Base-by-base conservation (phyloP, 2,113 vertebrate species). In the Cheilinus undulatus region DNA sequence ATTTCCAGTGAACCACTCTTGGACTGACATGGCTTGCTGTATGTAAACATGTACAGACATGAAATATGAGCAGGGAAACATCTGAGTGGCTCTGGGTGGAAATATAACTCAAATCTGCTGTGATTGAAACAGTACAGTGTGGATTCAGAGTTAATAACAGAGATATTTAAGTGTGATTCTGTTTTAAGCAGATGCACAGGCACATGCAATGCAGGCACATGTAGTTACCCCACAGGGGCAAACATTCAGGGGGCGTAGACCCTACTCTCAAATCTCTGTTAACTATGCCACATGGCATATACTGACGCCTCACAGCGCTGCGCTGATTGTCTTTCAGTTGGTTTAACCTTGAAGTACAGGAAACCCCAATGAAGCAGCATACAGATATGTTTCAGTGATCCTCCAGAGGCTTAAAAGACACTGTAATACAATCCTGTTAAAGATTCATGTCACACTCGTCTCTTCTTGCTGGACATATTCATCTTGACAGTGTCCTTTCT, bases 151-250 rank as follows among this genome's bases (percentile, higher is more conserved):
- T 58, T 19, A 17, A 40, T 43, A 22, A 62, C 11, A 58, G 49
- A 48, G 15, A 5, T 76, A 19, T 42, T 19, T 17, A 15, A 17
- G 14, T 19, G 62, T 43, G 27, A 36, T 48, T 54, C 20, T 46
- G 9, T 56, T 84, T 67, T 69, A 69, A 80, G 61, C 42, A 78
- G 81, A 84, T 69, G 62, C 52, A 73, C 77, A 86, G 86, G 69
- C 86, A 91, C 83, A 34, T 71, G 81, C 80, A 80, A 68, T 73
- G 78, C 75, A 92, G 89, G 89, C 90, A 90, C 86, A 83, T 82
- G 67, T 60, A 42, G 64, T 68, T 67, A 73, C 86, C 92, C 90
- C 92, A 91, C 66, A 75, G 91, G 90, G 93, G 91, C 82, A 71
- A 79, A 85, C 62, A 73, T 52, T 75, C 34, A 67, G 40, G 76